Evolutionary conservation across 1,140 invertebrate genomes (phyloP).

Genomic region (Listronotus bonariensis): DNA sequence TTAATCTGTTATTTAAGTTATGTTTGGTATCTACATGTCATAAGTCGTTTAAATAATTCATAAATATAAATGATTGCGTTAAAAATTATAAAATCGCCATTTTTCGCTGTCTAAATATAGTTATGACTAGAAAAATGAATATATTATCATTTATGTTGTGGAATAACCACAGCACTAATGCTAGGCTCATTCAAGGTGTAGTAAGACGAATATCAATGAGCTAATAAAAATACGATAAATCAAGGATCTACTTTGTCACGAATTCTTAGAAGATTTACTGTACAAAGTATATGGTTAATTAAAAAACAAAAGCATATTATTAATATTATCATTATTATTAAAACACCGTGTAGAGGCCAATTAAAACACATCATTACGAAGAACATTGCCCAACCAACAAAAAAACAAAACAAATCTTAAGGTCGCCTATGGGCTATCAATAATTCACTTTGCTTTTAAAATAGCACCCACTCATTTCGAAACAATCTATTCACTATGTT

Average conservation of each 20-base stretch:
- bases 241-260: too few relatives aligned
- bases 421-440: constrained; percentile 8
- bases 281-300: too few relatives aligned
- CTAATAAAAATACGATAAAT: too few relatives aligned
- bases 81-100: neutral
- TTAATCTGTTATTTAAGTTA: too few relatives aligned
- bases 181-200: neutral
- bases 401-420: constrained; percentile 2
- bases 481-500: neutral
- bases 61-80: neutral
- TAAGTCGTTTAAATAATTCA: neutral
- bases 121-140: constrained; percentile 10
- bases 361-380: too few relatives aligned
- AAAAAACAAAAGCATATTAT: too few relatives aligned
- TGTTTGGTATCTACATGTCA: neutral
- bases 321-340: too few relatives aligned
- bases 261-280: too few relatives aligned
- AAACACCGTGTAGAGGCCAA: neutral
- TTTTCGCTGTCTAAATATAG: constrained; percentile 10
- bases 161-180: neutral
- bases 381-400: neutral
- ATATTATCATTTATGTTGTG: neutral
- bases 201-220: neutral
- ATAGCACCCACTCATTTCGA: constrained; percentile 1
- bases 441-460: neutral